These are phyloP conservation scores for silkworm (Bombyx mori) DNA, from an alignment of 1,140 invertebrate species.

Conservation along the genomic window ASM3026992v2 NC_085131.1:8567501-8568000, in stretches of 20 bases:
- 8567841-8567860: slow-evolving; percentile 73
- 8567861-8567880: slow-evolving; percentile 70
- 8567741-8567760: slow-evolving; percentile 26
- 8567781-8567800: slow-evolving; percentile 68
- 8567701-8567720: slow-evolving; percentile 62
- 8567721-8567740: slow-evolving; percentile 67
- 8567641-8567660: slow-evolving; percentile 34
- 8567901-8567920: slow-evolving; percentile 75
- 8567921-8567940: slow-evolving; percentile 73
- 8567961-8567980: neutral
- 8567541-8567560: no score
- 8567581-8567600: slow-evolving; percentile 3
- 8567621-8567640: slow-evolving; percentile 33
- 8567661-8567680: slow-evolving; percentile 28
- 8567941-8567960: slow-evolving; percentile 73
- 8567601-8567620: slow-evolving; percentile 27
- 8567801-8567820: slow-evolving; percentile 66
- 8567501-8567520: no score
- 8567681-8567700: slow-evolving; percentile 38
- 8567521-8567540: no score
- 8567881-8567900: slow-evolving; percentile 72
- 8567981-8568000: neutral
- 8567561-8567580: neutral
- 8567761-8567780: slow-evolving; percentile 49
- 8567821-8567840: slow-evolving; percentile 71